These are phyloP conservation scores for Hylomyscus alleni DNA, from an alignment of 2,797 vertebrate species.

Conservation along the genomic window DNA sequence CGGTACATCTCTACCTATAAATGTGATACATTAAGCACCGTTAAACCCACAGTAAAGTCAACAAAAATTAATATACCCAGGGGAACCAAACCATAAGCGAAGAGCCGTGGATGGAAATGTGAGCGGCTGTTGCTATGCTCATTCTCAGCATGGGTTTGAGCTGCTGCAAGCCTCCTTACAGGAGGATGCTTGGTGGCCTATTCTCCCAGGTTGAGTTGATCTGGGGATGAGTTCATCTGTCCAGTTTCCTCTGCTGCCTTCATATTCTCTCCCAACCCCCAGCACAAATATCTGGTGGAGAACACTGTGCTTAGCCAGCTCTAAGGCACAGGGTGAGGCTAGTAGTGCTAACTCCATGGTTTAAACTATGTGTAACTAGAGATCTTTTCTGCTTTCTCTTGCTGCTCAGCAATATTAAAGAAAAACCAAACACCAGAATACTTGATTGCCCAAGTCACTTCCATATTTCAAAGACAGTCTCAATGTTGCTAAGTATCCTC, in stretches of 20 bases:
- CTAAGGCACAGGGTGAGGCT: fast-evolving
- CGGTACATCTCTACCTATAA: not conserved
- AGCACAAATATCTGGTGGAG: not conserved
- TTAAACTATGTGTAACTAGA: not conserved
- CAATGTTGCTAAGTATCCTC: not conserved
- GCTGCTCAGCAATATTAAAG: not conserved
- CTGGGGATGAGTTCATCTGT: not conserved
- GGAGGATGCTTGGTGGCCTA: not conserved
- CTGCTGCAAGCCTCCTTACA: not conserved
- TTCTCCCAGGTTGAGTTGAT: not conserved
- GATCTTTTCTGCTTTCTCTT: not conserved
- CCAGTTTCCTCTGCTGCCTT: not conserved
- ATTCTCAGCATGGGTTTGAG: not conserved
- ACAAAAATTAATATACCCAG: not conserved
- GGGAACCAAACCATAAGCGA: not conserved
- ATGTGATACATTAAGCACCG: not conserved
- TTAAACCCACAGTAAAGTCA: not conserved
- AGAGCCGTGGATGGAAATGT: too few species aligned
- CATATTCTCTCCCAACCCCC: not conserved
- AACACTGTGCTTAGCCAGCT: fast-evolving
- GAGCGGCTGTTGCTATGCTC: fast-evolving
- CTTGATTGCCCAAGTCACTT: not conserved
- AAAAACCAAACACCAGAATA: not conserved
- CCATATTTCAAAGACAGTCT: not conserved
- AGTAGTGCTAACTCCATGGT: not conserved